These are phyloP conservation scores for Setipinna tenuifilis DNA, from an alignment of 2,797 vertebrate species.

Conservation along the genomic window DNA sequence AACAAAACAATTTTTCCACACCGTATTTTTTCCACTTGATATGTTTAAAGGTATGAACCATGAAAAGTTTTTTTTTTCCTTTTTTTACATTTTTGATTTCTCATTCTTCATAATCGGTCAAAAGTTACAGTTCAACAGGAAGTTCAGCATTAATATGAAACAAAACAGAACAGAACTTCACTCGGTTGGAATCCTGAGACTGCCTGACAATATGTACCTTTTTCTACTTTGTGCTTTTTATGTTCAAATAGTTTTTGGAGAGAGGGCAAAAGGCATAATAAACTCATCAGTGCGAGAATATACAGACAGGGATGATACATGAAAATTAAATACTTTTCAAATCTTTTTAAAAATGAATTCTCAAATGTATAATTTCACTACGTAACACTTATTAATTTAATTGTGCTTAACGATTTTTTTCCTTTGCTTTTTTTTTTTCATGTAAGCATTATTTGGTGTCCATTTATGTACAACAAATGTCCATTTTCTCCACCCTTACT, in stretches of 20 bases:
- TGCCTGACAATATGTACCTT: conserved; percentile 78
- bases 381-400: conserved; percentile 46
- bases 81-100: conserved; percentile 30
- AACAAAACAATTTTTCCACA: conserved; percentile 50
- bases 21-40: conserved; percentile 20
- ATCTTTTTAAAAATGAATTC: conserved; percentile 21
- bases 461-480: conserved; percentile 52
- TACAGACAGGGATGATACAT: conserved; percentile 59
- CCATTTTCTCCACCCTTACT: conserved; percentile 53
- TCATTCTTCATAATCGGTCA: conserved; percentile 21
- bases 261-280: conserved; percentile 34
- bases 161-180: conserved; percentile 33
- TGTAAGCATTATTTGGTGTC: conserved; percentile 43
- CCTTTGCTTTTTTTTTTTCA: conserved; percentile 39
- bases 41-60: conserved; percentile 10
- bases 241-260: conserved; percentile 66
- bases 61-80: conserved; percentile 53
- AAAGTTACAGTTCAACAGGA: conserved; percentile 23
- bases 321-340: conserved; percentile 42
- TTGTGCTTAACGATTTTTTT: conserved; percentile 64
- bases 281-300: conserved; percentile 61
- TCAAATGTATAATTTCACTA: conserved; percentile 55
- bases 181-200: conserved; percentile 90
- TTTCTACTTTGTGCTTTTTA: conserved; percentile 85
- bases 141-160: conserved; percentile 28